Evolutionary conservation across 2,113 vertebrate species (phyloP), one percentile per base, ranked within the genome.

Genomic region (Chascanopsetta lugubris): DNA sequence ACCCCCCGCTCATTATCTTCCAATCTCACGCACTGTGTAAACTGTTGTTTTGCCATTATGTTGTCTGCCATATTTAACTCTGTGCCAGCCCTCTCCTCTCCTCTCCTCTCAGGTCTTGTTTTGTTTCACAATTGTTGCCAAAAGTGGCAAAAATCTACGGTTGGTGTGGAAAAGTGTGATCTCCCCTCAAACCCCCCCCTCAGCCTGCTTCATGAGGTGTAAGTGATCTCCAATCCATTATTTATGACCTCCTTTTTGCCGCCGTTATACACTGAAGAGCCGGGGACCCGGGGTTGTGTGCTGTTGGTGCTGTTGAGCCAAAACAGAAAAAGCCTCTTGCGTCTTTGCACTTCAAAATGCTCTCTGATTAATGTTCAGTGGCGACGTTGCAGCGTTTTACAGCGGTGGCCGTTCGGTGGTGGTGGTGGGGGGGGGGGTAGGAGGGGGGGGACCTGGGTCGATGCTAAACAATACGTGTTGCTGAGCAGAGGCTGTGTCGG

Each of bases 151-250:
- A 69, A 72, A 85, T 69, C 63, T 53, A 79, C 76, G 54, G 82
- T 87, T 85, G 74, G 46, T 65, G 75, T 70, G 51, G 68, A 70
- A 85, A 84, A 85, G 80, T 56, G 46, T 27, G 55, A 81, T 81
- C 70, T 75, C 73, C 56, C 73, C 85, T 79, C 38, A 59, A 81
- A 86, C 50, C 62, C 75, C 69, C 50, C 62, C 75, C 69, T 66
- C 61, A 72, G 71, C 73, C 85, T 84, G 82, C 88, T 90, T 82
- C 76, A 73, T 79, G 86, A 90, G 76, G 88, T 92, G 87, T 87
- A 90, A 91, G 90, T 91, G 91, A 90, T 92, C 91, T 91, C 88
- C 72, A 88, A 90, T 92, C 85, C 85, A 93, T 92, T 91, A 92
- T 92, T 90, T 85, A 91, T 91, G 78, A 90, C 89, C 88, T 83